phyloP scores from a whole-genome alignment of 2,888 invertebrate species.

The Zonitis immaculata region DNA sequence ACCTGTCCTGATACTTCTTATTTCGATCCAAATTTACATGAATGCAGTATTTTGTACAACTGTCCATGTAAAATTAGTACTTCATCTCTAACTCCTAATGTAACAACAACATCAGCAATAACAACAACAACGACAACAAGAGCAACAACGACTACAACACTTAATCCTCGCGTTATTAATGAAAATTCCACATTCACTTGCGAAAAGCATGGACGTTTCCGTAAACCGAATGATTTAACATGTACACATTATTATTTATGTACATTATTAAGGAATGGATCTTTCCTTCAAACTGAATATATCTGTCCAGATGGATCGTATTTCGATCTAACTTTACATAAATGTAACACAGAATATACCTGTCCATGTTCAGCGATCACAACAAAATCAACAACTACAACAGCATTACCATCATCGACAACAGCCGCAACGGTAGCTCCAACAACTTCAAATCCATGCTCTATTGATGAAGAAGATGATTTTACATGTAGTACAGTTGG shows the following conservation, averaged over 20 bases:
- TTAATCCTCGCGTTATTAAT: background rate
- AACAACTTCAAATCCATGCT: slow-evolving; percentile 28
- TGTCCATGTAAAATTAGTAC: slow-evolving; percentile 26
- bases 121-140: background rate
- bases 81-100: no score
- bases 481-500: slow-evolving; percentile 48
- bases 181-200: slow-evolving; percentile 6
- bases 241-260: slow-evolving; percentile 26
- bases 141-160: background rate
- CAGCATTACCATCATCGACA: background rate
- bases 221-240: slow-evolving; percentile 20
- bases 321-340: slow-evolving; percentile 46
- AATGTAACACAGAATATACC: slow-evolving; percentile 41
- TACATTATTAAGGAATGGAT: slow-evolving; percentile 14
- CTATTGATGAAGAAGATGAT: slow-evolving; percentile 33
- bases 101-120: no score
- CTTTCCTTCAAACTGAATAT: slow-evolving; percentile 19
- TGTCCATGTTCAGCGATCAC: slow-evolving; percentile 20
- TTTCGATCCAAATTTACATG: slow-evolving; percentile 22
- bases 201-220: slow-evolving; percentile 17
- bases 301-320: slow-evolving; percentile 43
- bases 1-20: slow-evolving; percentile 24
- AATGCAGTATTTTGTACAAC: slow-evolving; percentile 18
- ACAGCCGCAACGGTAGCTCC: background rate
- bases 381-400: no score